Evolutionary conservation across 2,888 invertebrate species (phyloP), one percentile per base, ranked within the genome.

Genomic region (Idaea dimidiata): DNA sequence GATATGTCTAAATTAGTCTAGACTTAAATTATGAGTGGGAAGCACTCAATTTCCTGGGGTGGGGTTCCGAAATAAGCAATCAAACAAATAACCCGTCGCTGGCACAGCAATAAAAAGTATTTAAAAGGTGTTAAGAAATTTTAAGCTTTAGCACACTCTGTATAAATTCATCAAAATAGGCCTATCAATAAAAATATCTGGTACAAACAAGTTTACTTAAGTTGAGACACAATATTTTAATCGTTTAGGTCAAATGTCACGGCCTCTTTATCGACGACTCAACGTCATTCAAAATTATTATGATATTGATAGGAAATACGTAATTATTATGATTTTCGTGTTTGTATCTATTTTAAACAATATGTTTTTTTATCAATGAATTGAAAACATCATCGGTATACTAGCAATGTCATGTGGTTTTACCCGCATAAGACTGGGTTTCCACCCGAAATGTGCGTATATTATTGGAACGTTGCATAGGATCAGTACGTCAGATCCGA

Each of bases 201-300:
- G 54, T 43, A 43, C 43, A 43, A 43, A 43, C 43, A 14, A 43
- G 43, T 24, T 24, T 24, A 24, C 3, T 24, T 24, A 3, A 43
- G 10, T 43, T 43, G 43, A 14, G 14, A 8, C 14, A 8, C 43
- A 43, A 43, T 43, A 16, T 33, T 55, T 24, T 62, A 32, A 54
- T 60, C 62, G 10, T 18, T 57, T 6, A 59, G 74, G 71, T 76
- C 72, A 76, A 56, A 68, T 59, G 79, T 71, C 75, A 77, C 67
- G 74, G 76, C 14, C 59, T 59, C 62, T 60, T 62, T 69, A 76
- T 77, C 77, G n/a, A 14, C 7, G 16, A 54, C 16, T 17, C 17
- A 59, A 59, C 43, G 43, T 43, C 43, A 43, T 43, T 43, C 10
- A 14, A 43, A 43, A 14, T 43, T 43, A 56, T 56, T 18, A 56